Base-by-base conservation (phyloP, 2,888 invertebrate species). In the Zhengitettix transpicula region DNA sequence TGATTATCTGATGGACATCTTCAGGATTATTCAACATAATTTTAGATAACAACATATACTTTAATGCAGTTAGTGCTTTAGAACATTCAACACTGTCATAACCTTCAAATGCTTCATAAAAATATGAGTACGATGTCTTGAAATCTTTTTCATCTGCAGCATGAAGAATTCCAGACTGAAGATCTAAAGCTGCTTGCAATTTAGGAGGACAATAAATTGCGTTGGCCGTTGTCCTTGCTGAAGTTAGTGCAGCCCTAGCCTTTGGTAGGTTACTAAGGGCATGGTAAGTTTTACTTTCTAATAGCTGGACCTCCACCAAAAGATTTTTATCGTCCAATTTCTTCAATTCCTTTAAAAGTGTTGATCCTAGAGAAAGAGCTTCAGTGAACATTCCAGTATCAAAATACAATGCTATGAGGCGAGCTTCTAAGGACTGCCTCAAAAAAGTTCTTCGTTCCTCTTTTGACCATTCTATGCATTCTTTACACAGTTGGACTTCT, bases 81-180 rank as follows among this genome's bases (percentile, higher is more conserved):
- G 83, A 83, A 69, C 85, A 87, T 68, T 95, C 94, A 8, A 95
- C 89, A 66, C 94, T 95, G 74, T 97, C 97, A 73, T 93, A 97
- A 66, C 97, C 95, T 78, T 99, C 99, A 74, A 98, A 99, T 14
- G 97, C 97, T 78, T 99, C 99, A 74, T 98, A 99, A 73, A 99
- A 99, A 72, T 99, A 99, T 60, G 98, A 99, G 76, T 95, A 99
- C 55, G 97, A 98, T 61, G 99, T 99, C 81, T 99, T 99, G 74
- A 99, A 99, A 72, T 99, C 99, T 68, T 92, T 87, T 74, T 99
- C 99, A 72, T 99, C 99, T n/a, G 98, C 98, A 11, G 99, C 99
- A 76, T 99, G 99, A 60, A 99, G 77, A 66, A 99, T 95, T 67
- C 97, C 97, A 9, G 98, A 97, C 72, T 98, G 97, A 65, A 97